Percentiles rank a stretch among this genome's conserved stretches.
phyloP scores from a whole-genome alignment of 1,140 invertebrate species.

The Bursaphelenchus mucronatus region DNA sequence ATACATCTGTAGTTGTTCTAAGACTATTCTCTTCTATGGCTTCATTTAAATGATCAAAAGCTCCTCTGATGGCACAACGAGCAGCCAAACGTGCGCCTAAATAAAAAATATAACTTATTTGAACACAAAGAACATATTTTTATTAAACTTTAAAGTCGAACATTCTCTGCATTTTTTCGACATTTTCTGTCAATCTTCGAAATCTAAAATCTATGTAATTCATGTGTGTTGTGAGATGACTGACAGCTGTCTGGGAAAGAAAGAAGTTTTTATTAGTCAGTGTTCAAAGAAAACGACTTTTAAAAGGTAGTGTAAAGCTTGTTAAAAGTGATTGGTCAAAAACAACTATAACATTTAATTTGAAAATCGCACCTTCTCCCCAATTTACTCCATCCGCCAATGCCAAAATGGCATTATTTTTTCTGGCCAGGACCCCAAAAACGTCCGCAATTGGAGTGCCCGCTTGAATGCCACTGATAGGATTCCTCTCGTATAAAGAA shows the following conservation, averaged over 20 bases:
- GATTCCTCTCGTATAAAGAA: slow-evolving; percentile 76
- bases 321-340: background rate
- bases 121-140: background rate
- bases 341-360: background rate
- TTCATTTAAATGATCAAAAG: slow-evolving; percentile 67
- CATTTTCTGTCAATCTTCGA: too few species aligned
- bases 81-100: slow-evolving; percentile 75
- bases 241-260: too few species aligned
- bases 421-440: slow-evolving; percentile 75
- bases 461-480: slow-evolving; percentile 71
- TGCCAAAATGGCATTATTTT: slow-evolving; percentile 75
- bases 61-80: slow-evolving; percentile 78
- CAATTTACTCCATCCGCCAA: slow-evolving; percentile 89
- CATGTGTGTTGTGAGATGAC: too few species aligned
- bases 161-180: too few species aligned
- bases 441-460: slow-evolving; percentile 83
- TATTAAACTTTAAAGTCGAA: background rate
- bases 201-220: too few species aligned
- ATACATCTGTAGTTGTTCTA: slow-evolving; percentile 69
- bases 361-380: slow-evolving; percentile 68
- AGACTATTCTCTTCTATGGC: slow-evolving; percentile 69
- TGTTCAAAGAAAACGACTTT: background rate
- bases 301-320: background rate
- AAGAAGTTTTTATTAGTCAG: too few species aligned
- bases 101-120: slow-evolving; percentile 6